Conservation (phyloP, 2,797 vertebrate genomes). For the Huso huso region DNA sequence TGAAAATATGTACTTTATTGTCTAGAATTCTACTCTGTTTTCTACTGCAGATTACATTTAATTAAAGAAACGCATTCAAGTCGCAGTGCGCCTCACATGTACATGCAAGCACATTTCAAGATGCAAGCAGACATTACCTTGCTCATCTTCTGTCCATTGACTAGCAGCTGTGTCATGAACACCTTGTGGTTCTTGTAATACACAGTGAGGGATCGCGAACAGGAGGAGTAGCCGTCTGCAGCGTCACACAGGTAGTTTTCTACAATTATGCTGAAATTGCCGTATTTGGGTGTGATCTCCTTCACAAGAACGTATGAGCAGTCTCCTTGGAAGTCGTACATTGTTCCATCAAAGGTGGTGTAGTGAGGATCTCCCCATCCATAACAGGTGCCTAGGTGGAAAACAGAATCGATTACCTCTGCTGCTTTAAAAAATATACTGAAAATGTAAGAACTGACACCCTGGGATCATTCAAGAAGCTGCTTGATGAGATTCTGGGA, state of each 20-base stretch:
- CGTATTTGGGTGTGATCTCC: conserved; percentile 51
- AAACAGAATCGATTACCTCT: not conserved
- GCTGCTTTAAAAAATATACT: not conserved
- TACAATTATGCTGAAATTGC: conserved; percentile 55
- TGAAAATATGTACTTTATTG: not conserved
- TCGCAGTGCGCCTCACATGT: no score
- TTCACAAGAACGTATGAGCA: conserved; percentile 64
- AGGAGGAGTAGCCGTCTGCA: conserved; percentile 45
- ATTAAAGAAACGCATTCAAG: no score
- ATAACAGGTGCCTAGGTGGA: conserved; percentile 52
- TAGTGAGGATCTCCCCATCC: conserved; percentile 70
- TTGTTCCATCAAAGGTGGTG: conserved; percentile 63
- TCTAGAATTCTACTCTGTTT: no score
- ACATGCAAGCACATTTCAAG: no score
- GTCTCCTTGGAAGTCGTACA: conserved; percentile 64
- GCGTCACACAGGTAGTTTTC: conserved; percentile 52
- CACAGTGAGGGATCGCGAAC: conserved; percentile 52
- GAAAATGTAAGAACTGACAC: no score
- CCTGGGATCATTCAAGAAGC: no score
- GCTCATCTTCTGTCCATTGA: conserved; percentile 40
- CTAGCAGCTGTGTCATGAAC: conserved; percentile 38
- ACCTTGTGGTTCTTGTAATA: conserved; percentile 48
- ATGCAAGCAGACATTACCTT: conserved; percentile 41
- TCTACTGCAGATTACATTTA: no score
- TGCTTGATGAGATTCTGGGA: no score